A percentile compares a stretch with the other conserved stretches of the same genome.
These are phyloP conservation scores for Heliconius himera DNA, from an alignment of 1,140 invertebrate genomes.

Conservation along the genomic window DNA sequence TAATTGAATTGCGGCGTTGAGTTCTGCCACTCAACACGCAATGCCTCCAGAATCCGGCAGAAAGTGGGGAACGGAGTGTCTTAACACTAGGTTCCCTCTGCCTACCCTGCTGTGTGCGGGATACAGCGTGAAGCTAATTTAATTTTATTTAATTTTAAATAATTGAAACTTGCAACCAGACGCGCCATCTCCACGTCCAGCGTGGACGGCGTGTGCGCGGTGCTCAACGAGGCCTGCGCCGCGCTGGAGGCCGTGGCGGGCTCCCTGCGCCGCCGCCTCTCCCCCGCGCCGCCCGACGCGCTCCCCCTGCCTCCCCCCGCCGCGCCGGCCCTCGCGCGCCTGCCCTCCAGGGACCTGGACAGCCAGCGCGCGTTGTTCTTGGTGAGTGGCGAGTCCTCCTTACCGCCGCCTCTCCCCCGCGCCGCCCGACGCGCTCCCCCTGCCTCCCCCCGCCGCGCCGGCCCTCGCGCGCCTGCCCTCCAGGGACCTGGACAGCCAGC, in stretches of 20 bases:
- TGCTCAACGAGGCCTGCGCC: slow-evolving; percentile 96
- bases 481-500: too few relatives aligned
- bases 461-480: too few relatives aligned
- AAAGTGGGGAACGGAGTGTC: too few relatives aligned
- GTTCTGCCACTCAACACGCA: too few relatives aligned
- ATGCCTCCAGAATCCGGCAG: too few relatives aligned
- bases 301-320: slow-evolving; percentile 91
- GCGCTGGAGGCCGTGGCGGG: slow-evolving; percentile 93
- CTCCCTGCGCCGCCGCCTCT: slow-evolving; percentile 87
- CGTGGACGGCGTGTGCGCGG: slow-evolving; percentile 97
- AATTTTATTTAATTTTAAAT: too few relatives aligned
- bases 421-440: slow-evolving; percentile 92
- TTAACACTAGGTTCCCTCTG: too few relatives aligned
- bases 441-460: slow-evolving; percentile 89
- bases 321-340: slow-evolving; percentile 86
- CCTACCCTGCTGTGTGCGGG: too few relatives aligned
- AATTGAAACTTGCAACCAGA: slow-evolving; percentile 39
- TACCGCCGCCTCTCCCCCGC: slow-evolving; percentile 87
- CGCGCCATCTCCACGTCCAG: slow-evolving; percentile 94
- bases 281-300: slow-evolving; percentile 93
- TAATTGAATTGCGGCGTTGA: too few relatives aligned
- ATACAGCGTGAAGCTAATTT: too few relatives aligned
- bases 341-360: slow-evolving; percentile 89
- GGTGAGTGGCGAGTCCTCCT: slow-evolving; percentile 73
- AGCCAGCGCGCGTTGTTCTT: slow-evolving; percentile 87